Conservation (phyloP, 2,113 vertebrate genomes). For the Syrrhaptes paradoxus region DNA sequence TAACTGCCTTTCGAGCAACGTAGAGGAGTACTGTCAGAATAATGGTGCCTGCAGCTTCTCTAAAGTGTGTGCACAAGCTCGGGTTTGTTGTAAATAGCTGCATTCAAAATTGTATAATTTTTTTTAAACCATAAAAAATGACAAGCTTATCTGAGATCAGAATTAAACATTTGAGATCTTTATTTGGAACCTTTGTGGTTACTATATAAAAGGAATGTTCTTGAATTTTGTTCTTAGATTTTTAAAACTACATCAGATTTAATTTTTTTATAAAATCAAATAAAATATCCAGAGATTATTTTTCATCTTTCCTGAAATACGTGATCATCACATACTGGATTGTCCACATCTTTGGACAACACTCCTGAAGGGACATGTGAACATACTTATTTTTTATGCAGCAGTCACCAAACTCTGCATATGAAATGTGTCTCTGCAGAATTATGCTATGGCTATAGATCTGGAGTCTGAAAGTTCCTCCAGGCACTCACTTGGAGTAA, state of each 20-base stretch:
- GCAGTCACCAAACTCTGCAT: background rate
- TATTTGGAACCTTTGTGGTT: background rate
- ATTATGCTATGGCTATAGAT: background rate
- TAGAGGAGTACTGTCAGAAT: background rate
- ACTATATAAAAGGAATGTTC: background rate
- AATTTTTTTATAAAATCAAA: background rate
- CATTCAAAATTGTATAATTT: rapidly evolving
- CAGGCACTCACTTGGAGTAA: background rate
- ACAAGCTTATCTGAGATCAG: background rate
- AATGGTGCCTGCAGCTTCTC: background rate
- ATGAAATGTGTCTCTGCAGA: background rate
- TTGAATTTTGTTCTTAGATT: background rate
- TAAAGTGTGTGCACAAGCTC: background rate
- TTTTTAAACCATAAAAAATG: background rate
- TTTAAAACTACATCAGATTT: background rate
- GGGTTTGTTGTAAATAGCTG: background rate
- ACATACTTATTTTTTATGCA: background rate
- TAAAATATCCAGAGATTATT: background rate
- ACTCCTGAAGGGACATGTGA: background rate
- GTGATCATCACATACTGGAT: rapidly evolving
- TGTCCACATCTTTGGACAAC: background rate
- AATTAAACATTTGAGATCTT: background rate
- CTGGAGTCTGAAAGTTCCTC: background rate
- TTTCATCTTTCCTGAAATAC: background rate
- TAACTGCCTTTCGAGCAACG: background rate